These are phyloP conservation scores for Diabrotica virgifera DNA, from an alignment of 1,140 invertebrate species.

Conservation along the genomic window DNA sequence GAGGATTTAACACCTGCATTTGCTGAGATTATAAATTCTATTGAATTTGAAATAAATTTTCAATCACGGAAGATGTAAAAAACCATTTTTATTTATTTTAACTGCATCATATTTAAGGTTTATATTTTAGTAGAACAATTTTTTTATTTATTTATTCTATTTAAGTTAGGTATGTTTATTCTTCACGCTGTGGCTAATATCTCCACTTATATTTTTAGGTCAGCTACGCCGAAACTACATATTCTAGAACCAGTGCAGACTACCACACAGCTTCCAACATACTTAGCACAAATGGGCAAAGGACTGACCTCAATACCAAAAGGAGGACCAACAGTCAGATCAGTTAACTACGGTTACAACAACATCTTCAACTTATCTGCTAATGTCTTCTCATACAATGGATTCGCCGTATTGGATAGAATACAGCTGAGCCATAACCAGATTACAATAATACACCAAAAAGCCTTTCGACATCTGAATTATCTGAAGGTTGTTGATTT, in stretches of 20 bases:
- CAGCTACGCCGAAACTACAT: neutral
- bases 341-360: slow-evolving; percentile 42
- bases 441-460: slow-evolving; percentile 33
- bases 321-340: slow-evolving; percentile 26
- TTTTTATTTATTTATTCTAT: neutral
- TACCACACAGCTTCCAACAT: slow-evolving; percentile 17
- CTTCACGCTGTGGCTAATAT: neutral
- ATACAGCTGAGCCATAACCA: slow-evolving; percentile 40
- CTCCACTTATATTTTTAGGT: slow-evolving; percentile 10
- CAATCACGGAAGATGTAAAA: no score
- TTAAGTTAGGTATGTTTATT: neutral
- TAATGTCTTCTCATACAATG: slow-evolving; percentile 36
- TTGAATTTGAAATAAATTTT: no score
- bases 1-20: no score
- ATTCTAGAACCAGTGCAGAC: neutral
- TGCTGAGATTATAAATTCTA: no score
- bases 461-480: slow-evolving; percentile 60
- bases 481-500: slow-evolving; percentile 66
- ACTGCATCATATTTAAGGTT: no score
- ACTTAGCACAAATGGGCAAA: slow-evolving; percentile 31
- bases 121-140: neutral
- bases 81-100: no score
- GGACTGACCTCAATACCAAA: slow-evolving; percentile 33
- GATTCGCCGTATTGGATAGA: slow-evolving; percentile 32
- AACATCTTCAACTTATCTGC: slow-evolving; percentile 30